Evolutionary conservation across 1,140 invertebrate genomes (phyloP), one percentile per base, ranked within the genome.

Genomic region (Drosophila ironensis): DNA sequence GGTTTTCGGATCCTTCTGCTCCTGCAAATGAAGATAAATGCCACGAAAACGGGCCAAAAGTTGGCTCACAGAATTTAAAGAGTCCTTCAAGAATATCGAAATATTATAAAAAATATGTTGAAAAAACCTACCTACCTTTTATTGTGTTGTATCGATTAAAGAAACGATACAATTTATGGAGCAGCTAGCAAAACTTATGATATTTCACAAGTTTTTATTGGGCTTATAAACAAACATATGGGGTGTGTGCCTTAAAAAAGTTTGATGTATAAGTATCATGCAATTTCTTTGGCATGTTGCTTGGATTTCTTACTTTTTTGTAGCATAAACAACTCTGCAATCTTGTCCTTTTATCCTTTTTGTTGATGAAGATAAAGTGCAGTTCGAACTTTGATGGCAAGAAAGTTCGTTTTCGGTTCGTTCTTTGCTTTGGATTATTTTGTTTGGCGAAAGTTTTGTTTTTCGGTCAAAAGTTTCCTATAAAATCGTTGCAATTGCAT

Each of bases 321-420:
- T n/a, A 11, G 16, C 38, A 5, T 22, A 47, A 33, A 37, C 30
- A 7, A 20, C 3, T 17, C 19, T 5, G 25, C 8, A 7, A 12
- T 41, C 1, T 44, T 44, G 37, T 7, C 54, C 0, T 20, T 53
- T 37, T 46, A 68, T 41, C 24, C 19, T 41, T 74, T 46, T 64
- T 71, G 64, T 45, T 72, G 68, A 86, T 86, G 80, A 80, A 86
- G 80, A 86, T 86, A 74, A 86, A 86, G 80, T 86, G 80, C 71
- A 84, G 64, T 86, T 86, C 74, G 60, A 81, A 81, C 76, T 81
- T 75, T 72, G 71, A 68, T 57, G 33, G 64, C 61, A 74, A 64
- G 51, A 38, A 77, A 72, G 69, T 50, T 77, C 20, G 25, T 28
- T 41, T 52, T 52, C 53, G 16, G 19, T 54, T 40, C 12, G 28